Percentiles rank a stretch among this genome's conserved stretches.
phyloP scores from a whole-genome alignment of 1,140 invertebrate species.

The Agraylea sexmaculata region DNA sequence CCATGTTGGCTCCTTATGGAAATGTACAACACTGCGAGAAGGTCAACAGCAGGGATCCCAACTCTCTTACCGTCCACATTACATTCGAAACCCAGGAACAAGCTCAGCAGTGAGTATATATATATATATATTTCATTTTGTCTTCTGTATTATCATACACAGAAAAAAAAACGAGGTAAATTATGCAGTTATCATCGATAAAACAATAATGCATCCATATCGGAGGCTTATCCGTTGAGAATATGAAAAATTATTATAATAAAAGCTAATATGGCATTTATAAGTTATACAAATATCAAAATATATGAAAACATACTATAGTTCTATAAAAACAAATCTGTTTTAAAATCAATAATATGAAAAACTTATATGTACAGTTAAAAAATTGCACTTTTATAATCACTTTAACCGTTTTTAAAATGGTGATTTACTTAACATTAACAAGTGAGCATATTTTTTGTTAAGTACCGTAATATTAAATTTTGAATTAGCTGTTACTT shows the following conservation, averaged over 20 bases:
- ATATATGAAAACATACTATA: too few relatives aligned
- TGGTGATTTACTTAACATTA: not conserved
- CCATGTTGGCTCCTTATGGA: constrained; percentile 66
- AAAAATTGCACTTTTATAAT: too few relatives aligned
- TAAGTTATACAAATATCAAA: too few relatives aligned
- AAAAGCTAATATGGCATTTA: too few relatives aligned
- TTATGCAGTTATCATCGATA: too few relatives aligned
- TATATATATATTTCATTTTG: not conserved
- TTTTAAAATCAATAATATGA: too few relatives aligned
- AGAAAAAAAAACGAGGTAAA: not conserved
- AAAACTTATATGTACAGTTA: too few relatives aligned
- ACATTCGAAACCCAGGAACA: constrained; percentile 79
- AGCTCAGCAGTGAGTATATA: constrained; percentile 73
- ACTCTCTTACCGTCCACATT: constrained; percentile 67
- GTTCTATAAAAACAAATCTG: too few relatives aligned
- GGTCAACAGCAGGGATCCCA: constrained; percentile 62
- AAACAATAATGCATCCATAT: too few relatives aligned
- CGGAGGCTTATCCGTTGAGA: too few relatives aligned
- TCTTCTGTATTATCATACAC: not conserved
- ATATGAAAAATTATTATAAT: too few relatives aligned
- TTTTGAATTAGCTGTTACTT: not conserved
- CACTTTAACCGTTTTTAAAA: not conserved
- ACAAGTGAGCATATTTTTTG: not conserved
- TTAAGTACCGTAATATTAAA: not conserved
- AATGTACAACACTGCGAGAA: constrained; percentile 76